Percentiles rank a stretch among this genome's conserved stretches.
Conservation (phyloP, 1,140 invertebrate species). For the Oedothorax gibbosus region DNA sequence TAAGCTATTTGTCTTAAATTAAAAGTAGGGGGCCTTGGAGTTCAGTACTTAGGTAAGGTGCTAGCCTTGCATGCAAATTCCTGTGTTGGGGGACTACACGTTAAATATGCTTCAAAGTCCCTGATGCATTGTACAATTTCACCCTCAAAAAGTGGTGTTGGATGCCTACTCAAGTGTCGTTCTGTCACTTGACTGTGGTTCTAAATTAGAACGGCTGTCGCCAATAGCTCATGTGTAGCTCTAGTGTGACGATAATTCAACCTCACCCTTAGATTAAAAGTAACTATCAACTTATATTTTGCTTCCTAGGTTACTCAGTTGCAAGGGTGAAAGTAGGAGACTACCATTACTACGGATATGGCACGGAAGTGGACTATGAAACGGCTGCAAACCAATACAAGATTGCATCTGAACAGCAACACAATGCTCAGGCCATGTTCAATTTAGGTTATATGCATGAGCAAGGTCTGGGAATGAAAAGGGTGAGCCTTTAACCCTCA, state of each 20-base stretch:
- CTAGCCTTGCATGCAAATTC: too few species aligned
- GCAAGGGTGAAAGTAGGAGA: conserved; percentile 95
- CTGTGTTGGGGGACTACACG: too few species aligned
- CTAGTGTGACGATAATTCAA: too few species aligned
- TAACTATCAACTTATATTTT: neutral
- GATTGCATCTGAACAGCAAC: conserved; percentile 93
- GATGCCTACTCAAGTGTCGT: too few species aligned
- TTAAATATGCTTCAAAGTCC: too few species aligned
- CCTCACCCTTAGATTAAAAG: neutral
- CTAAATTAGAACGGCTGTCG: too few species aligned
- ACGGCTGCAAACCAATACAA: conserved; percentile 90
- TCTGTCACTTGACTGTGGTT: too few species aligned
- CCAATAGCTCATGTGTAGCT: too few species aligned
- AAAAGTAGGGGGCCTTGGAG: too few species aligned
- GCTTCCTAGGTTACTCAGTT: conserved; percentile 70
- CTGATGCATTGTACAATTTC: neutral
- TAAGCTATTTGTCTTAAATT: too few species aligned
- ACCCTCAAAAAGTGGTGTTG: neutral
- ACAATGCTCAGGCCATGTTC: conserved; percentile 98
- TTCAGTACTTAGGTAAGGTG: too few species aligned
- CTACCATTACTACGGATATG: conserved; percentile 97
- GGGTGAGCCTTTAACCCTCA: conserved; percentile 68
- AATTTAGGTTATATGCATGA: conserved; percentile 99
- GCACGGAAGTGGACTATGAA: conserved; percentile 90
- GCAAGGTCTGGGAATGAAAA: conserved; percentile 90